Base-by-base conservation (phyloP, 2,113 vertebrate genomes). In the Athene cunicularia region DNA sequence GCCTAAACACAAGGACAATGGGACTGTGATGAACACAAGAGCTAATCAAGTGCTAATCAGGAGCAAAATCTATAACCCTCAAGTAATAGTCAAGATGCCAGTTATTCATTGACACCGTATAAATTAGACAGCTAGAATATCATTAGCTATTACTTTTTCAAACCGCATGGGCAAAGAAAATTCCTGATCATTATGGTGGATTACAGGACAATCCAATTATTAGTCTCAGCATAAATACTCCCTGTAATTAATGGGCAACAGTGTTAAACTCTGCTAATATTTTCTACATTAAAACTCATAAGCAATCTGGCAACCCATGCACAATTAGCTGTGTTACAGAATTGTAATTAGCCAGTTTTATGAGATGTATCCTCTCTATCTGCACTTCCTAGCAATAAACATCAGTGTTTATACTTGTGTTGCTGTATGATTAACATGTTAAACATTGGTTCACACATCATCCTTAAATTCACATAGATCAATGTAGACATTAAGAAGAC, bases 171-270 rank as follows among this genome's bases (percentile, higher is more conserved):
- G 68, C 55, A 90, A 84, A 64, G 43, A 88, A 95, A 95, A 93
- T 63, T 88, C 63, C 80, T 83, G 63, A 80, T 90, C 74, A 73
- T 95, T 95, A 67, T 41, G 39, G 45, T 59, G 72, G 80, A 95
- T 92, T 93, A 92, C 59, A 90, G 41, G 41, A 79, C 82, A 96
- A 94, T 80, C 55, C 75, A 49, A 80, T 93, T 90, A 88, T 66
- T 66, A 72, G 47, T 56, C 59, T 73, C 80, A 84, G 64, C 56
- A 75, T 79, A 91, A 92, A 75, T 67, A 37, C 5, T 59, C 27
- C 35, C 56, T 72, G 55, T 88, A 91, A 95, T 92, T 88, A 94
- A 92, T 11, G 13, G 64, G 30, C 26, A 90, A 55, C 45, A 37
- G 45, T 35, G 24, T 82, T 92, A 71, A 93, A 74, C 32, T 88